A percentile compares a stretch with the other conserved stretches of the same genome.
Evolutionary conservation across 2,113 vertebrate species (phyloP).

Genomic region (Chitala chitala): DNA sequence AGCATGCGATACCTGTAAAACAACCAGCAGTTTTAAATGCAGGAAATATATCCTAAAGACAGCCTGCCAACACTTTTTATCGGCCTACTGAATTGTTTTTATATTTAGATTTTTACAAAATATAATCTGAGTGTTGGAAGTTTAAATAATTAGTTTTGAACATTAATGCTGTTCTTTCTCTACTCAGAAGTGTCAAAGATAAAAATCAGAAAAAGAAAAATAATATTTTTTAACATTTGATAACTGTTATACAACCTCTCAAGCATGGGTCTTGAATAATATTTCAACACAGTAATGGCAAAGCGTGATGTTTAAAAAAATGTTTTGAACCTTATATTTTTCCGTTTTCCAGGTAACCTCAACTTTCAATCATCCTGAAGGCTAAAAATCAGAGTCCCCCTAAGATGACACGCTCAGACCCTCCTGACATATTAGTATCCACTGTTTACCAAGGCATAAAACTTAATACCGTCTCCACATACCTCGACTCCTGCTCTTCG

Average conservation of each 20-base stretch:
- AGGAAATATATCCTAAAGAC: neutral
- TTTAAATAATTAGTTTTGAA: no score
- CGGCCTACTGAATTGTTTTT: neutral
- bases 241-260: no score
- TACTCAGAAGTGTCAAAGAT: no score
- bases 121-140: no score
- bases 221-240: no score
- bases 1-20: neutral
- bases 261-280: neutral
- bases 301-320: neutral
- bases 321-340: neutral
- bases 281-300: neutral
- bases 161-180: no score
- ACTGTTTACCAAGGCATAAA: constrained; percentile 84
- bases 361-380: constrained; percentile 68
- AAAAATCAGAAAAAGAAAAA: no score
- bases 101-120: neutral
- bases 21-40: neutral
- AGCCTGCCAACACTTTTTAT: neutral
- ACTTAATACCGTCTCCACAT: constrained; percentile 62
- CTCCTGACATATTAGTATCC: constrained; percentile 89
- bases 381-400: constrained; percentile 51
- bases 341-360: constrained; percentile 50
- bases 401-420: constrained; percentile 98
- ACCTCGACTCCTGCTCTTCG: constrained; percentile 54